Evolutionary conservation across 2,888 invertebrate genomes (phyloP), one percentile per base, ranked within the genome.

Genomic region (Tenthredo distinguenda): DNA sequence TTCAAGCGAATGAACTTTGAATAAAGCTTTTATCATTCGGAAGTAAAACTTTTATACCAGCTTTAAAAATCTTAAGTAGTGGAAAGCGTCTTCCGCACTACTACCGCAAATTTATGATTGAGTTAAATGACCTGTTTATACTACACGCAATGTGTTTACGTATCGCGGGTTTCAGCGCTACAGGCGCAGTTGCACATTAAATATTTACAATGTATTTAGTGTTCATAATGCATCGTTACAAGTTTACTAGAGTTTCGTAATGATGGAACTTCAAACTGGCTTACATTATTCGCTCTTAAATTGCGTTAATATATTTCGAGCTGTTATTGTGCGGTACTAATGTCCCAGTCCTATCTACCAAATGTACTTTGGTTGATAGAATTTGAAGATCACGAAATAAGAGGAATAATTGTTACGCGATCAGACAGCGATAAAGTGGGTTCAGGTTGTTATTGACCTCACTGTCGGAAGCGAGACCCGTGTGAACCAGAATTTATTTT

Each of bases 401-500:
- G 7, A 68, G 15, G 34, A 68, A 68, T 34, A 74, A 72, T 40
- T 26, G 18, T 21, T 18, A 43, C 43, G n/a, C 21, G 72, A 74
- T 74, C 40, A 50, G 77, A 77, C 31, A 77, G 18, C 77, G 77
- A 55, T 55, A 77, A 77, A 77, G 18, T 77, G 50, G 34, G 55
- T 77, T 55, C 50, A 55, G 18, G 34, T 26, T 50, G 18, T 40
- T 7, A 31, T 26, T 77, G 77, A 77, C 77, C 77, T 31, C 7
- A 55, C 77, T 34, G 31, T 34, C 77, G 77, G 77, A 77, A 77
- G 34, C 31, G 31, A 34, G 9, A 26, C 40, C 81, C 81, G 62
- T 81, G 81, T 40, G 81, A 81, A 40, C 81, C 37, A 81, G 18
- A 77, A 81, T 81, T 81, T 21, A 0, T 62, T 81, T 37, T 31